Evolutionary conservation across 2,797 vertebrate species (phyloP), one percentile per base, ranked within the genome.

Genomic region (Garrulus glandarius): DNA sequence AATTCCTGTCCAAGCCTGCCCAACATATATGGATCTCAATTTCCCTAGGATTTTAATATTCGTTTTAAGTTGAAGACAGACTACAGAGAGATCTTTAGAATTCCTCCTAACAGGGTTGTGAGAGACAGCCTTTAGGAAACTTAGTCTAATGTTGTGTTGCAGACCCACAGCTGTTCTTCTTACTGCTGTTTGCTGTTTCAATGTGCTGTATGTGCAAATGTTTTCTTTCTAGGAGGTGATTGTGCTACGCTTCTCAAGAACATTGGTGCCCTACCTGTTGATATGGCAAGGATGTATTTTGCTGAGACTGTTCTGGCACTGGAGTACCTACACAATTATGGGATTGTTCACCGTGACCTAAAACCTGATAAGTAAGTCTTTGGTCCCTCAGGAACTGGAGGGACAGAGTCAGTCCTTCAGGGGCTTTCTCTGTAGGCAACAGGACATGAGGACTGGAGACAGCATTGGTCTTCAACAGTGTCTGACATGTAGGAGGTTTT

Each of bases 211-310:
- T 78, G 67, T 74, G 34, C 41, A 29, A 84, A 52, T 70, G 70
- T n/a, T 60, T 71, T 43, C 11, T 83, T 91, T 89, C 60, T 68
- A 99, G 99, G 99, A 27, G 99, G 99, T 68, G 99, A 99, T 91
- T 99, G 99, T 77, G 99, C 99, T 79, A 99, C 99, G 2, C 98
- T 99, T 86, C 98, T 99, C 93, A 99, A 99, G 98, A 99, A 99
- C 90, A 99, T 99, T 3, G 99, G 99, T 17, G 99, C 99, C 15
- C 96, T 99, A 30, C 99, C 99, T 1, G 99, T 99, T 46, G 99
- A 99, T 60, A 99, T 99, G 99, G 98, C 98, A 0, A 98, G 99
- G 30, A 98, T 99, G 98, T 99, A 99, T 98, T 99, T 99, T 93
- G 99, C 99, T 0, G 99, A 99, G 96, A 99, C 99, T 0, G 99